Conservation (phyloP, 2,113 vertebrate species). For the Poecile atricapillus region DNA sequence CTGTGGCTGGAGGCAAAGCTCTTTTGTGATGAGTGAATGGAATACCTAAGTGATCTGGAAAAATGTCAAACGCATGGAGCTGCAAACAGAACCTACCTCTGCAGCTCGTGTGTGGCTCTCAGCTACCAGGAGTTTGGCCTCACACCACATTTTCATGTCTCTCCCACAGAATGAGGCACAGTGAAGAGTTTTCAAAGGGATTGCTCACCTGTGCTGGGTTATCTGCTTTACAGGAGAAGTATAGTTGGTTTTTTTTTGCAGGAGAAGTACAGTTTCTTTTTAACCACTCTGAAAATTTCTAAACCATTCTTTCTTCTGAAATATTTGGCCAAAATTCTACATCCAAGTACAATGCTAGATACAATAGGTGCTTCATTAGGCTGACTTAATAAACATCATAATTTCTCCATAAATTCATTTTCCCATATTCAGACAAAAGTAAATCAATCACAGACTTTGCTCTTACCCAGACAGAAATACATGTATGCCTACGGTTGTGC, state of each 20-base stretch:
- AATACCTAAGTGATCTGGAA: constrained; percentile 9
- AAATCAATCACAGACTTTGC: background rate
- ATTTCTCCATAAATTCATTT: background rate
- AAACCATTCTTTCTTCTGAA: background rate
- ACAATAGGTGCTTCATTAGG: background rate
- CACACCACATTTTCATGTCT: accelerated
- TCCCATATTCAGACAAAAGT: background rate
- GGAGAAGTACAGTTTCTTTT: background rate
- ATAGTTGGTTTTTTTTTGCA: background rate
- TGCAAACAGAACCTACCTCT: background rate
- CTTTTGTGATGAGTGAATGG: constrained; percentile 12
- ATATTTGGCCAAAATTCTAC: background rate
- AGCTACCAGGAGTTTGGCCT: background rate
- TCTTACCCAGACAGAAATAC: background rate
- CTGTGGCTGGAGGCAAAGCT: constrained; percentile 36
- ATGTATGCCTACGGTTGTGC: background rate
- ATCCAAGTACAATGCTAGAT: background rate
- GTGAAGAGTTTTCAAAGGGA: background rate
- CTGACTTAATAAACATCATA: background rate
- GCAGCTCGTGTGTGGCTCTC: background rate
- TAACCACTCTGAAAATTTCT: background rate
- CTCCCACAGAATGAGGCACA: background rate
- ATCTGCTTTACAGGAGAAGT: background rate
- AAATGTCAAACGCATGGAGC: background rate
- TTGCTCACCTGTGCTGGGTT: background rate